Base-by-base conservation (phyloP, 2,888 invertebrate genomes). In the Sinodicranocentrus sp. region DNA sequence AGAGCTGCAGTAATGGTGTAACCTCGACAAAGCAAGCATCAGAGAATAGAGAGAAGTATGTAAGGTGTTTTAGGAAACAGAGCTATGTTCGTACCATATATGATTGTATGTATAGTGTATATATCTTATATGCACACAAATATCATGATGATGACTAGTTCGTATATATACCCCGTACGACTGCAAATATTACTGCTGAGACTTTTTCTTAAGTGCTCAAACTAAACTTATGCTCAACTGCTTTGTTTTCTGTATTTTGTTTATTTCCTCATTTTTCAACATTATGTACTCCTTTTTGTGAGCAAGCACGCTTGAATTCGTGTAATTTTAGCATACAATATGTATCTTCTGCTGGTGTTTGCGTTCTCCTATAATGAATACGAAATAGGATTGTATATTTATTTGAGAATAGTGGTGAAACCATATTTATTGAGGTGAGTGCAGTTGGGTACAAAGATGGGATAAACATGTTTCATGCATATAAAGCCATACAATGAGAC, bases 241-340 rank as follows among this genome's bases (percentile, higher is more conserved):
- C 48, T 48, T 48, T 48, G 48, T 48, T 48, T 48, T 17, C 8
- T 48, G 10, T 10, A 48, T n/a, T 48, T 48, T 48, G 48, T 48
- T 48, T 48, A 48, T 48, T 48, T 48, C 17, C 48, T 48, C 48
- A 48, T n/a, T 48, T 17, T 48, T 39, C 39, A 8, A n/a, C 48
- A 48, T 48, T 48, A 33, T 33, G 33, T 6, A 10, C 33, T 10
- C 33, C 5, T 33, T 33, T 33, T 33, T 33, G 10, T 33, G 10
- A 10, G 10, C n/a, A n/a, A n/a, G n/a, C 33, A 33, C 5, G 33
- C 33, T 33, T 33, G 3, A 33, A 33, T 33, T 33, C 33, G 10
- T 33, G 33, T 33, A 33, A 10, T 33, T 33, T 33, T 33, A 33
- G 48, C 48, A 48, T 13, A n/a, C 15, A 13, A 48, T 48, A 48